These are phyloP conservation scores for Corythoichthys intestinalis DNA, from an alignment of 2,113 vertebrate species.

Conservation along the genomic window DNA sequence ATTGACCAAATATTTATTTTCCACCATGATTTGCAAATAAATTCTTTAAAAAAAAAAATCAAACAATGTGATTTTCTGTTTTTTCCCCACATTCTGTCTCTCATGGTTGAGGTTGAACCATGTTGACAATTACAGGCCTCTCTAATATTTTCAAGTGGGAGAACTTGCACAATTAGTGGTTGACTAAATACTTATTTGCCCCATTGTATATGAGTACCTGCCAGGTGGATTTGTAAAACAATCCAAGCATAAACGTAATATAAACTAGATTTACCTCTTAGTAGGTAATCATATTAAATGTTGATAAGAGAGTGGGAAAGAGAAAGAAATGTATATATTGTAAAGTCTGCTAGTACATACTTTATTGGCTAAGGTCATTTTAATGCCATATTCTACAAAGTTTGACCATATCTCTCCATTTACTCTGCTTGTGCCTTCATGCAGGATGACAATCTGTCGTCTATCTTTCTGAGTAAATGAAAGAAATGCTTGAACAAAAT, in stretches of 20 bases:
- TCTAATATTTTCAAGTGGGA: no score
- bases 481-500: constrained; percentile 38
- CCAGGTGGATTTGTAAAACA: background rate
- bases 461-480: constrained; percentile 40
- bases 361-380: constrained; percentile 36
- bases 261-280: background rate
- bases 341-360: background rate
- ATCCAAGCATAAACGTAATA: no score
- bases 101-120: no score
- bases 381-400: constrained; percentile 19
- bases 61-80: no score
- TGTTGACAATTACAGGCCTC: no score
- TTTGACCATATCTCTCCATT: constrained; percentile 18
- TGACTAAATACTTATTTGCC: no score
- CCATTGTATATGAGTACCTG: background rate
- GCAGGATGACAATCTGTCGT: constrained; percentile 37
- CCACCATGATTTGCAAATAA: no score
- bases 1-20: no score
- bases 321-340: background rate
- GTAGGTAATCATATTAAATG: background rate
- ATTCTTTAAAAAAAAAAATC: no score
- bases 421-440: constrained; percentile 11
- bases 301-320: background rate
- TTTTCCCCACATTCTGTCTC: no score
- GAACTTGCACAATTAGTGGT: no score